phyloP scores from a whole-genome alignment of 2,113 vertebrate species.

The Passer domesticus region DNA sequence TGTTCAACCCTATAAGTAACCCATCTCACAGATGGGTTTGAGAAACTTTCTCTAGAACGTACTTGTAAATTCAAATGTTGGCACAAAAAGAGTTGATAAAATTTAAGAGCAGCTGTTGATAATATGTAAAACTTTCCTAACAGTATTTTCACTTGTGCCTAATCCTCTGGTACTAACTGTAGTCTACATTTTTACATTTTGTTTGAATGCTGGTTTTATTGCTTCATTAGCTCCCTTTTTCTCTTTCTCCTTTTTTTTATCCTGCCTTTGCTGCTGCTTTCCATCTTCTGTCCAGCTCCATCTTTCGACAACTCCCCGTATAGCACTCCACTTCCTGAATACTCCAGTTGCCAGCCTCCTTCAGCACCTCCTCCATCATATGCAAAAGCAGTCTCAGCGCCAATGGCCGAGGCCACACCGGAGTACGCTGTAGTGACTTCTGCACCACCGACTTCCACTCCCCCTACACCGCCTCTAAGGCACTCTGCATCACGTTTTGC shows the following conservation, averaged over 20 bases:
- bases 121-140: slow-evolving; percentile 62
- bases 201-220: slow-evolving; percentile 87
- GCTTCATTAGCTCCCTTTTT: slow-evolving; percentile 91
- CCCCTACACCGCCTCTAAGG: slow-evolving; percentile 92
- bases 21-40: slow-evolving; percentile 1
- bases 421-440: slow-evolving; percentile 80
- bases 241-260: slow-evolving; percentile 83
- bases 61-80: slow-evolving; percentile 21
- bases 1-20: background rate
- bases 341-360: slow-evolving; percentile 84
- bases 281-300: slow-evolving; percentile 80
- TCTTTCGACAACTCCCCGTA: slow-evolving; percentile 93
- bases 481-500: slow-evolving; percentile 96
- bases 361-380: slow-evolving; percentile 83
- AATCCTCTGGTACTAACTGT: slow-evolving; percentile 83
- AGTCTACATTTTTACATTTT: slow-evolving; percentile 78
- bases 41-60: background rate
- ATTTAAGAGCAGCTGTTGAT: slow-evolving; percentile 40
- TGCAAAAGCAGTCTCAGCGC: slow-evolving; percentile 83
- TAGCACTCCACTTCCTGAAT: slow-evolving; percentile 86
- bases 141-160: slow-evolving; percentile 70
- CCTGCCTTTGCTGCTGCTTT: slow-evolving; percentile 83
- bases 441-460: slow-evolving; percentile 80
- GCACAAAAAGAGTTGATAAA: slow-evolving; percentile 54
- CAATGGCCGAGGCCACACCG: slow-evolving; percentile 81